Base-by-base conservation (phyloP, 2,888 invertebrate species). In the Drosophila parthenogenetica region DNA sequence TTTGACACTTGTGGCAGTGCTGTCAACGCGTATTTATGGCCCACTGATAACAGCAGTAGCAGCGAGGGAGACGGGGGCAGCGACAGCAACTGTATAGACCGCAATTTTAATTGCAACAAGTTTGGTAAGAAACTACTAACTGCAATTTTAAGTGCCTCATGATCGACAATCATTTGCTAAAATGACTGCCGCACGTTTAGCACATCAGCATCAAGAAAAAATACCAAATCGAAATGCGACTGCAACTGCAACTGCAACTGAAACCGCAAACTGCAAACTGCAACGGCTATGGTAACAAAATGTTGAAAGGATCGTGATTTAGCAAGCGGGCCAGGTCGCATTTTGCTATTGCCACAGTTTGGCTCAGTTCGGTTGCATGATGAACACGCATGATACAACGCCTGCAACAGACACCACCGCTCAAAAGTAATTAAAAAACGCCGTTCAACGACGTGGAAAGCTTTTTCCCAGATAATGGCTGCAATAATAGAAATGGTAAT, bases 151-250 rank as follows among this genome's bases (percentile, higher is more conserved):
- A 77, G 73, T 76, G 77, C 53, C 58, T 73, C 89, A 88, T 90
- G 90, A 91, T 90, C 90, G 90, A 87, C 90, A 91, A 86, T 86
- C 89, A 86, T 90, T 90, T 89, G 60, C 76, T 81, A 82, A 91
- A 90, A 90, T 88, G 87, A 81, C 89, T 89, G 81, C 73, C 74
- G 89, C 89, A 91, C 90, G 90, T 86, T 90, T 88, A 87, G 79
- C 83, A 80, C 89, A 90, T 89, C 90, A 89, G 79, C 76, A 65
- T 37, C 72, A 63, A 51, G 37, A 14, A 16, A 35, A 37, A 35
- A 16, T 37, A 25, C 16, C 40, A 39, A 17, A 49, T 35, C 17
- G 45, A 46, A 53, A 43, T 45, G 14, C 48, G 49, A 49, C 40
- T n/a, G 50, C 48, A 54, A 49, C 43, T n/a, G 50, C 46, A 46